These are phyloP conservation scores for Diabrotica undecimpunctata DNA, from an alignment of 1,140 invertebrate genomes.

Conservation along the genomic window DNA sequence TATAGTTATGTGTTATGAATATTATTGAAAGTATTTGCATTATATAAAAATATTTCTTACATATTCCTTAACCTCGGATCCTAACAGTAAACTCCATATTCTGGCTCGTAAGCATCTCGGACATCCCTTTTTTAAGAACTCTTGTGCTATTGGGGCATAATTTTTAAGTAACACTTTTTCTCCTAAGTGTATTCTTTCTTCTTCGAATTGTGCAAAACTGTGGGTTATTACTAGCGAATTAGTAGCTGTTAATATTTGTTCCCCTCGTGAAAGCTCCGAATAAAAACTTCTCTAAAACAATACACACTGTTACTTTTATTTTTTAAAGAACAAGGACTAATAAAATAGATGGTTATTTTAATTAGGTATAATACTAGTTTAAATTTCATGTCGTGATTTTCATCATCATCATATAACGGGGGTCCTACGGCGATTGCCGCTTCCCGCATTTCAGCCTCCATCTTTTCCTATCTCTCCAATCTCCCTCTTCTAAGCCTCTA, in stretches of 20 bases:
- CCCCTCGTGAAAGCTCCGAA: conserved; percentile 62
- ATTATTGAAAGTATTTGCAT: too few species aligned
- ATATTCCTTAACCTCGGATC: conserved; percentile 60
- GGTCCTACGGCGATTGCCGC: too few species aligned
- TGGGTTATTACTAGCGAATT: conserved; percentile 53
- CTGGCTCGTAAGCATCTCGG: conserved; percentile 71
- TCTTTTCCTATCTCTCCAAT: too few species aligned
- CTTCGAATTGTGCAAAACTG: conserved; percentile 60
- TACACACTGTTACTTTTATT: too few species aligned
- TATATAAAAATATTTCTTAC: conserved; percentile 19
- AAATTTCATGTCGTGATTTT: too few species aligned
- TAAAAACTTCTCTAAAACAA: conserved; percentile 61
- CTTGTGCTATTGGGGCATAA: conserved; percentile 72
- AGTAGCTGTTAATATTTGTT: conserved; percentile 65
- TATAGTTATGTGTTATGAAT: too few species aligned
- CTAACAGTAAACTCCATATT: conserved; percentile 80
- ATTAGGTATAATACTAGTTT: too few species aligned
- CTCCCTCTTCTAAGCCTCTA: too few species aligned
- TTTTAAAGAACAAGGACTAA: too few species aligned
- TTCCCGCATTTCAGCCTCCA: too few species aligned
- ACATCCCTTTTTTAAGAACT: conserved; percentile 83
- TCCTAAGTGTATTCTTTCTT: conserved; percentile 62
- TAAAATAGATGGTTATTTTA: too few species aligned
- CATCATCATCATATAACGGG: too few species aligned
- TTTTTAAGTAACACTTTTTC: conserved; percentile 63